Conservation (phyloP, 2,888 invertebrate species). For the Ectemnius cavifrons region DNA sequence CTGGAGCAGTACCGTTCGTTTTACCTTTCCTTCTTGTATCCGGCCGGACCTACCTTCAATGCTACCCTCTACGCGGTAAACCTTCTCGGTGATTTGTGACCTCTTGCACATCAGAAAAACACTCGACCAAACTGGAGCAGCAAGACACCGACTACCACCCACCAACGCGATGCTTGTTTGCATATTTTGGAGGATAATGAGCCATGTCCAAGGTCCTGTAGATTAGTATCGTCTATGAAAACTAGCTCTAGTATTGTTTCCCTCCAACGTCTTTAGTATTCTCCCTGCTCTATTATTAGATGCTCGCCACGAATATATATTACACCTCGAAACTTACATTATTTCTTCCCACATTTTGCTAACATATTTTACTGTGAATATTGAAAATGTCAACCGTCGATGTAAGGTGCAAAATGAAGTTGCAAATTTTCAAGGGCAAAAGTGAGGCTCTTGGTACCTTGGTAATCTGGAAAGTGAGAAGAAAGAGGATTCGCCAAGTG, state of each 20-base stretch:
- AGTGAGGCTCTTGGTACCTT: too few species aligned
- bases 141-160: conserved; percentile 21
- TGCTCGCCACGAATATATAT: too few species aligned
- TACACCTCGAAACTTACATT: too few species aligned
- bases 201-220: neutral
- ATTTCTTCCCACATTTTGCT: too few species aligned
- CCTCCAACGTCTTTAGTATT: too few species aligned
- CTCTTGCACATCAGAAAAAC: neutral
- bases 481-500: conserved; percentile 17
- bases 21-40: conserved; percentile 25
- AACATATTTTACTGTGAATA: too few species aligned
- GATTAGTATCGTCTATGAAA: conserved; percentile 31
- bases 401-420: too few species aligned
- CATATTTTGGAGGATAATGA: conserved; percentile 28
- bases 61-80: neutral
- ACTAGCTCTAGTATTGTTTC: neutral
- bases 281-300: too few species aligned
- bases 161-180: conserved; percentile 21
- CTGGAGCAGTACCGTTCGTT: conserved; percentile 60
- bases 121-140: neutral
- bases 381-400: too few species aligned
- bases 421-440: too few species aligned
- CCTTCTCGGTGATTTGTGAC: conserved; percentile 39
- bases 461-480: too few species aligned
- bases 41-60: conserved; percentile 1